Percentiles rank a stretch among this genome's conserved stretches.
phyloP scores from a whole-genome alignment of 2,888 invertebrate genomes.

The Ichneumon xanthorius region DNA sequence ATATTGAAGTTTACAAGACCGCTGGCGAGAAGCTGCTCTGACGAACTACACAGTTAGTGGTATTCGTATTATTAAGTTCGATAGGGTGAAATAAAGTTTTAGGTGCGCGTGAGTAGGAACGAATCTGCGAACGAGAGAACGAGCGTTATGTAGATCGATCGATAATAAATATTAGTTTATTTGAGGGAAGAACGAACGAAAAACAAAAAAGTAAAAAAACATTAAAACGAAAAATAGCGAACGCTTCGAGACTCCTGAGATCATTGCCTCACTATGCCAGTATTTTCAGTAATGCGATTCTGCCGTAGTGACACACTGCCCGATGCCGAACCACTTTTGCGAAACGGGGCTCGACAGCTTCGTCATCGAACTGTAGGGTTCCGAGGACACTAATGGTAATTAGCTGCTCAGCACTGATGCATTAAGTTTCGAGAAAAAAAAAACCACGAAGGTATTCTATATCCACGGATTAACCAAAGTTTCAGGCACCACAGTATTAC shows the following conservation, averaged over 20 bases:
- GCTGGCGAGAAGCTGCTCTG: conserved; percentile 50
- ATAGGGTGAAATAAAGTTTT: conserved; percentile 58
- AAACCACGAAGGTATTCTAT: conserved; percentile 35
- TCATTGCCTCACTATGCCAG: conserved; percentile 84
- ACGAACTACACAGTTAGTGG: conserved; percentile 43
- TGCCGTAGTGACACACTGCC: conserved; percentile 83
- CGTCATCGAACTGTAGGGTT: conserved; percentile 60
- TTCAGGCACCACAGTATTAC: conserved; percentile 61
- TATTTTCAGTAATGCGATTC: conserved; percentile 79
- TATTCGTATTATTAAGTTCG: conserved; percentile 68
- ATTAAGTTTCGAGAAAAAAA: conserved; percentile 2
- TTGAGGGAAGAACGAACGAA: conserved; percentile 29
- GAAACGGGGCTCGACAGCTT: conserved; percentile 70
- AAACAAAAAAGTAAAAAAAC: neutral
- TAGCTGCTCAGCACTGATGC: conserved; percentile 38
- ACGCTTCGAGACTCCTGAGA: conserved; percentile 79
- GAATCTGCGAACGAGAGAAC: conserved; percentile 60
- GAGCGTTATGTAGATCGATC: conserved; percentile 43
- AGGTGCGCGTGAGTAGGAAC: conserved; percentile 52
- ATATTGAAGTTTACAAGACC: conserved; percentile 11
- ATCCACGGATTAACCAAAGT: conserved; percentile 56
- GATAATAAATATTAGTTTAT: conserved; percentile 60
- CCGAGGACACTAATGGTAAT: conserved; percentile 44
- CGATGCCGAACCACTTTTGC: conserved; percentile 82
- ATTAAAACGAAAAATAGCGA: conserved; percentile 36